These are phyloP conservation scores for Drosophila atripex DNA, from an alignment of 2,888 invertebrate species.

Conservation along the genomic window DNA sequence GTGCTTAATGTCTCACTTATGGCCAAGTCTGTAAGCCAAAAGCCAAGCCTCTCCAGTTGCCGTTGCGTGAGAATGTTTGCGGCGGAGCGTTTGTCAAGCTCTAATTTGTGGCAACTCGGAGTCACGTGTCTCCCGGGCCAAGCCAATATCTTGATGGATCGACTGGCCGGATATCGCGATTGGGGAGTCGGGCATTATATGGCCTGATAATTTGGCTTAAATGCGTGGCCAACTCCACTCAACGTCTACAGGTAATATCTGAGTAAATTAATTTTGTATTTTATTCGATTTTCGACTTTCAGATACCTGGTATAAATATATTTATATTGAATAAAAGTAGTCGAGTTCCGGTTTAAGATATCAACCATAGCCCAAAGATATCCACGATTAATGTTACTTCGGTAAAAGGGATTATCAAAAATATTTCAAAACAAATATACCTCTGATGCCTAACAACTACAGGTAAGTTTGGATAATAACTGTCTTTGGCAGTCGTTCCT, in stretches of 20 bases:
- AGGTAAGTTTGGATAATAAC: constrained; percentile 21
- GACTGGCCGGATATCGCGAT: constrained; percentile 39
- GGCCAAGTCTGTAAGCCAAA: constrained; percentile 57
- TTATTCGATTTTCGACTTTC: neutral
- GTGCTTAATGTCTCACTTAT: constrained; percentile 77
- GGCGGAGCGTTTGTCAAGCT: constrained; percentile 38
- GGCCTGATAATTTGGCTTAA: constrained; percentile 75
- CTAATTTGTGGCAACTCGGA: constrained; percentile 32
- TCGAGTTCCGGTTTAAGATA: too few species aligned
- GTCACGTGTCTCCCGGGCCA: constrained; percentile 35
- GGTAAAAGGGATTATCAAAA: too few species aligned
- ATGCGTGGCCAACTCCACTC: constrained; percentile 60
- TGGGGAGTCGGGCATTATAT: constrained; percentile 62
- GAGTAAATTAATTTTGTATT: constrained; percentile 4
- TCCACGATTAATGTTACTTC: too few species aligned
- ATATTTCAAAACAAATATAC: neutral
- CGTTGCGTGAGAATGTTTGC: constrained; percentile 39
- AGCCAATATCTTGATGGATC: constrained; percentile 71
- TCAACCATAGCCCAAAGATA: too few species aligned
- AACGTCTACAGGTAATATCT: constrained; percentile 19
- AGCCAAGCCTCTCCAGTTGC: constrained; percentile 26
- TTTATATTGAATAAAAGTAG: too few species aligned
- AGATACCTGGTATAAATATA: neutral
- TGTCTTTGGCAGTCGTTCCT: constrained; percentile 47
- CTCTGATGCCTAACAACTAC: neutral